These are phyloP conservation scores for Mirounga angustirostris DNA, from an alignment of 2,113 vertebrate species.

Conservation along the genomic window DNA sequence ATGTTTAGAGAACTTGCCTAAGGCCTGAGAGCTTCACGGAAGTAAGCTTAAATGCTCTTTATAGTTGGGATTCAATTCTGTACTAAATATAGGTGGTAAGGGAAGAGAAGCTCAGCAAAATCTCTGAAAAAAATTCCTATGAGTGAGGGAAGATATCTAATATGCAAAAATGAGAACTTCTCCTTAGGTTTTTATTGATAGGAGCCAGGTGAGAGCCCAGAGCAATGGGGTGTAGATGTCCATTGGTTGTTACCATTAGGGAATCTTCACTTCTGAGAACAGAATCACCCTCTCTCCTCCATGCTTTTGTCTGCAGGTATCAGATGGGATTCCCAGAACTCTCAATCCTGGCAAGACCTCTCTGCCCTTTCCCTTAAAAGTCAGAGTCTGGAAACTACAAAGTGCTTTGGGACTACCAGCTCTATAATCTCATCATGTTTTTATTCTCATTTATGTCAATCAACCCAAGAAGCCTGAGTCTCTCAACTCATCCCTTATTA, in stretches of 20 bases:
- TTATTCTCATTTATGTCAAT: background rate
- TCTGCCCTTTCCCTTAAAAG: background rate
- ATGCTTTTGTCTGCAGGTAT: background rate
- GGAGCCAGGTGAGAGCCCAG: background rate
- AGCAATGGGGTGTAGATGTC: background rate
- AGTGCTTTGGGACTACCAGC: background rate
- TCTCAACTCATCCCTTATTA: background rate
- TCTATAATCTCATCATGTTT: background rate
- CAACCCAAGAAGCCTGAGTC: background rate
- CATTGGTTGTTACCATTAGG: too few relatives aligned
- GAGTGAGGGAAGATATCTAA: background rate
- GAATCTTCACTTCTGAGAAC: background rate
- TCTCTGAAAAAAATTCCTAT: background rate
- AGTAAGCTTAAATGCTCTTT: background rate
- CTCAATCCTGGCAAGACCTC: background rate
- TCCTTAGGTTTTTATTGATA: background rate
- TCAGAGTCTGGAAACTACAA: background rate
- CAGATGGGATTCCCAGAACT: background rate
- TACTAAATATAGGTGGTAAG: background rate
- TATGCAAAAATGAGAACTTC: background rate
- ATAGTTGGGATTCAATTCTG: background rate
- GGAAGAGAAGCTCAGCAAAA: background rate
- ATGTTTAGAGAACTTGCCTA: background rate
- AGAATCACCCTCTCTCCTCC: background rate
- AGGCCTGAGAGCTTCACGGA: background rate